Evolutionary conservation across 1,140 invertebrate genomes (phyloP).

Genomic region (Brachionus plicatilis): DNA sequence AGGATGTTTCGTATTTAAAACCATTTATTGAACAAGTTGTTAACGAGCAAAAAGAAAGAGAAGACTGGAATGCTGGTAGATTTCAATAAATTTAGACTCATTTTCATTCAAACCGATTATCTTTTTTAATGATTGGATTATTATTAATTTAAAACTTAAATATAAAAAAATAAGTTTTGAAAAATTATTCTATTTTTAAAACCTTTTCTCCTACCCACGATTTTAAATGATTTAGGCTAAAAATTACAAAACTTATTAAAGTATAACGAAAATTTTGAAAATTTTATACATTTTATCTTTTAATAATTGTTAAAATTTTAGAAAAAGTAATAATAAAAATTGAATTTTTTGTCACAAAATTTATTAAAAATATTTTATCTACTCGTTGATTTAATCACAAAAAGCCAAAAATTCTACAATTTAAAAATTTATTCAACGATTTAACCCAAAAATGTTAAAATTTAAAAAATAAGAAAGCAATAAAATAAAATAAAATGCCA

Average conservation of each 20-base stretch:
- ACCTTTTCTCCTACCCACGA: not conserved
- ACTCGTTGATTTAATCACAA: not conserved
- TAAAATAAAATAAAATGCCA: not conserved
- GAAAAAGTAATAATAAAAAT: too few species aligned
- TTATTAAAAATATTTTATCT: not conserved
- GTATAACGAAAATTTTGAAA: too few species aligned
- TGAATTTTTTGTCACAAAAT: not conserved
- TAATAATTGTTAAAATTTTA: not conserved
- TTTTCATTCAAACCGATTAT: not conserved
- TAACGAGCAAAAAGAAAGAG: conserved; percentile 27
- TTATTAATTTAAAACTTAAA: not conserved
- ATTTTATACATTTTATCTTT: too few species aligned
- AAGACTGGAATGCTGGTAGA: conserved; percentile 36
- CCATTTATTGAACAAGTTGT: conserved; percentile 34
- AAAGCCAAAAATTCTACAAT: not conserved
- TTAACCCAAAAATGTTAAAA: not conserved
- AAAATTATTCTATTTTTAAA: not conserved
- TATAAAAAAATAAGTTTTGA: not conserved
- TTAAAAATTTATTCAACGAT: not conserved
- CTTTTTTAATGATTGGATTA: not conserved
- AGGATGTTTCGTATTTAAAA: conserved; percentile 33
- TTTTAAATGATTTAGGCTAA: too few species aligned
- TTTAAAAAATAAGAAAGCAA: not conserved
- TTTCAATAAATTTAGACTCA: conserved; percentile 16
- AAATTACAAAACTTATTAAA: too few species aligned